Base-by-base conservation (phyloP, 2,113 vertebrate species). In the Bubo bubo region DNA sequence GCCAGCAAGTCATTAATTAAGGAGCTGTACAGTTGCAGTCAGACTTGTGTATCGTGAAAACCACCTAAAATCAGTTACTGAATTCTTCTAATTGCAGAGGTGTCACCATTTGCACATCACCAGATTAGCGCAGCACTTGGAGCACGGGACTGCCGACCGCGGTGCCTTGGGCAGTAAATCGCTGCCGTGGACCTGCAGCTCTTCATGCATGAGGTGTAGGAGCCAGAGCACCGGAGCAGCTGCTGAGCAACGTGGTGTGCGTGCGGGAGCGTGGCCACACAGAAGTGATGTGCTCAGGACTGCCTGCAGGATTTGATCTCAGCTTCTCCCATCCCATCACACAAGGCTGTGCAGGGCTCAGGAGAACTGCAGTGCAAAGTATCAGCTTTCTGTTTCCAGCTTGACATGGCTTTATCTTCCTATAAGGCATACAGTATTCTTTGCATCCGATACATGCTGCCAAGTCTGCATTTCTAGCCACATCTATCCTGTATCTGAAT, bases 141-240 rank as follows among this genome's bases (percentile, higher is more conserved):
- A 41, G 53, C 43, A 9, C 37, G 22, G 64, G 22, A 10, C 12
- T 5, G 0, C 30, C 1, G 1, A 3, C 24, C 4, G 0, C 0
- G 1, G 34, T 26, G 49, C 62, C 39, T 10, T 32, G 59, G 82
- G 60, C 43, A 63, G 50, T 5, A n/a, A 56, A 8, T 3, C 3
- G 0, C 26, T 5, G n/a, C 1, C 1, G 67, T 15, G 77, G n/a
- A 5, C 1, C 0, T 1, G 47, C 50, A 67, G 74, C 47, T 49
- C 50, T 6, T 20, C 0, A 0, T 2, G n/a, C 34, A 8, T 0
- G 0, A 28, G 77, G 15, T 6, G 24, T 1, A 9, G 60, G 19
- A 71, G 60, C n/a, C 35, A 2, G 28, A 24, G 47, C 74, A 39
- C 3, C 0, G 0, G 35, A 4, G 59, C 1, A 2, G 43, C 11